Percentiles rank a stretch among this genome's conserved stretches.
Conservation (phyloP, 2,797 vertebrate genomes). For the Urocyon cinereoargenteus region DNA sequence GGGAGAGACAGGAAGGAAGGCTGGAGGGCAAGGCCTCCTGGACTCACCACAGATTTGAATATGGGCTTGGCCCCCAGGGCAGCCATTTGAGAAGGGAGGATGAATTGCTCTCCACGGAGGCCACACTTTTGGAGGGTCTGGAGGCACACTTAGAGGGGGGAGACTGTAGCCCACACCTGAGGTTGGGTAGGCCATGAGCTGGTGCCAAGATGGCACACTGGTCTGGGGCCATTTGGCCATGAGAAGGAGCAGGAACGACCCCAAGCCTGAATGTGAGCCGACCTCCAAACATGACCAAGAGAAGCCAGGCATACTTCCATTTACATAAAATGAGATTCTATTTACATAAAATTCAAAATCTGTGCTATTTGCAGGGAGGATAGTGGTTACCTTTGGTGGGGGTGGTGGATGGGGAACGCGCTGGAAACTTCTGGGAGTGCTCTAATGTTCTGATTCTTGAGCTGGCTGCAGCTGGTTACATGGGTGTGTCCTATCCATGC, state of each 20-base stretch:
- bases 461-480: not conserved
- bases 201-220: fast-evolving
- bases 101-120: not conserved
- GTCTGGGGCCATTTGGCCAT: fast-evolving
- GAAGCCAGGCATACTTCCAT: not conserved
- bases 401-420: fast-evolving
- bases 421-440: not conserved
- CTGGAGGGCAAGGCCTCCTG: fast-evolving
- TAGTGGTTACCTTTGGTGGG: not conserved
- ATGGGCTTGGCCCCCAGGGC: not conserved
- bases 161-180: too few relatives aligned
- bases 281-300: not conserved
- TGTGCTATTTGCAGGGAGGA: too few relatives aligned
- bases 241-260: not conserved
- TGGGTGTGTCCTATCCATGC: not conserved
- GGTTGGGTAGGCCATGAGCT: not conserved
- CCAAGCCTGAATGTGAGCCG: fast-evolving
- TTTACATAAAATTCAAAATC: not conserved
- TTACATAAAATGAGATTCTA: not conserved
- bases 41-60: not conserved
- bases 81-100: not conserved
- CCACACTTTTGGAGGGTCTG: not conserved
- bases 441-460: not conserved
- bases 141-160: not conserved
- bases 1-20: not conserved